Evolutionary conservation across 2,113 vertebrate genomes (phyloP), one percentile per base, ranked within the genome.

Genomic region (Platanista minor): DNA sequence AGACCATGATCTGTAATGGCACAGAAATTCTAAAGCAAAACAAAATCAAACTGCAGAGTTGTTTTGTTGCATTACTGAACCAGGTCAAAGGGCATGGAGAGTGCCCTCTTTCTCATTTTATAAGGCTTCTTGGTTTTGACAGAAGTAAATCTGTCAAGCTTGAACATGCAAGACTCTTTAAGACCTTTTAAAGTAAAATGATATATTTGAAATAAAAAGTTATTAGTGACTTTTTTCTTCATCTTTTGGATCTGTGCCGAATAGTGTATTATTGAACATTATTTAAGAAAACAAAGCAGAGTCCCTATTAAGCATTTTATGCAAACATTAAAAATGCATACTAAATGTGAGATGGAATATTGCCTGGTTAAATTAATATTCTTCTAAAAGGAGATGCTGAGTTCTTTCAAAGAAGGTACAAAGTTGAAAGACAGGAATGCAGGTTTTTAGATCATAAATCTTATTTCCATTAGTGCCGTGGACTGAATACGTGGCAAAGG

Each of bases 281-380:
- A 74, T 89, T 96, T 95, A 72, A 84, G 84, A 84, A 92, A 87
- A 81, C 67, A 74, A 91, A 91, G 77, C 23, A n/a, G 72, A 77
- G 46, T 88, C 43, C 49, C 83, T 94, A 43, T 72, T 94, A 92
- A 94, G 64, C 77, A 64, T 92, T 96, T 90, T 89, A 83, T 85
- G 43, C 36, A 91, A 29, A 78, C 88, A 91, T 91, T 93, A 95
- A 97, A 95, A 87, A 81, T 95, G 43, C 25, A 74, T 78, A 84
- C 67, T 93, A 86, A 92, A 57, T 96, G 21, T 85, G 86, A 90
- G 46, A 77, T 97, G 94, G 89, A 87, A 27, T 95, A 67, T 57
- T 90, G 87, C 89, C 87, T 95, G 29, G 80, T 95, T 91, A 91
- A 80, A 66, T 88, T 71, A 86, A 89, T 15, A 46, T 78, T 95